Evolutionary conservation across 2,113 vertebrate species (phyloP), one percentile per base, ranked within the genome.

Genomic region (Sander vitreus): DNA sequence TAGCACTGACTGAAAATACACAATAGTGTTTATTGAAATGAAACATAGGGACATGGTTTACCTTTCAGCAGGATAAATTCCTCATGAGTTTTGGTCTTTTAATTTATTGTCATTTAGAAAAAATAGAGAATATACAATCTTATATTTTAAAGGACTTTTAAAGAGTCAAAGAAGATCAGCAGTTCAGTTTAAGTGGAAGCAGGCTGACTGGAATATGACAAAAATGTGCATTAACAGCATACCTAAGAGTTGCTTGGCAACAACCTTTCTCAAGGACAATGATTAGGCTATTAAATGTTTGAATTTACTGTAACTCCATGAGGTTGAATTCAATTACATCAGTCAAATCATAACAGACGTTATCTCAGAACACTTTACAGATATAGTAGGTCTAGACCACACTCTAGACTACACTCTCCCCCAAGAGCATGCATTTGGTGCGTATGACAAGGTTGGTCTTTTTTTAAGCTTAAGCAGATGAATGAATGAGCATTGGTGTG

Each of bases 201-300:
- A 11, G 25, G 1, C 23, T 62, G 36, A 47, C 12, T 18, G 27
- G 6, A 23, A 65, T 45, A 47, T 30, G 69, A 64, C 48, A 71
- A 86, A 64, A 30, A 59, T 21, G 6, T 2, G 10, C 16, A 63
- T 64, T 74, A 21, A 71, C 11, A 78, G n/a, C 43, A 67, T 27
- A 80, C 15, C 36, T 73, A 12, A 1, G 23, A 76, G 85, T 86
- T 85, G 83, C 87, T 78, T 83, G 72, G 87, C 81, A 88, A 92
- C 89, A 88, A 64, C 77, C 54, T 30, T 73, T 16, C 27, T 81
- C 71, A 85, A 84, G 72, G 75, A 87, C 33, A 64, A 60, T 21
- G 16, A 27, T 23, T 43, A 48, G 39, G 9, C 55, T 65, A 4
- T n/a, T 11, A 53, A 76, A 78, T 14, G 25, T 70, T 73, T 58